These are phyloP conservation scores for Pagrus major DNA, from an alignment of 2,113 vertebrate species.

Conservation along the genomic window DNA sequence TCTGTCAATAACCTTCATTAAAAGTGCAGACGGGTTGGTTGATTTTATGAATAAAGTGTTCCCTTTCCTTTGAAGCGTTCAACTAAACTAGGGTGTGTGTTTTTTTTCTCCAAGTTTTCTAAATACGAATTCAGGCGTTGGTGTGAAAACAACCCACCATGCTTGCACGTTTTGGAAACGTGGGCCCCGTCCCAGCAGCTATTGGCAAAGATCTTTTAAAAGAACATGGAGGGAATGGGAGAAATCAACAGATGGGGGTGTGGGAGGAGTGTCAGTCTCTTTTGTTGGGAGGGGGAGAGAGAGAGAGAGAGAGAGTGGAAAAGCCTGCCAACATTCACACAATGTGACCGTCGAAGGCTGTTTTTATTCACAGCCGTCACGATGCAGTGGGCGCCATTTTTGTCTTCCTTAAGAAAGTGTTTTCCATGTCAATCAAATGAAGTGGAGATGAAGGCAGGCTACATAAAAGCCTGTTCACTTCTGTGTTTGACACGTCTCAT, in stretches of 20 bases:
- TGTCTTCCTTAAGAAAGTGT: conserved; percentile 32
- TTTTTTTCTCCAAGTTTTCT: neutral
- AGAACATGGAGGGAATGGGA: conserved; percentile 63
- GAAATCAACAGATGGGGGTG: conserved; percentile 77
- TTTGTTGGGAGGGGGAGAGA: conserved; percentile 52
- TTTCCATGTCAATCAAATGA: conserved; percentile 47
- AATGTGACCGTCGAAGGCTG: conserved; percentile 42
- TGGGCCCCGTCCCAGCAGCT: conserved; percentile 24
- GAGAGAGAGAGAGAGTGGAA: conserved; percentile 8
- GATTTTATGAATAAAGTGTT: conserved; percentile 10
- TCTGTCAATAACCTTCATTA: conserved; percentile 15
- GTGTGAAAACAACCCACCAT: conserved; percentile 36
- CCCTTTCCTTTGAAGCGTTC: conserved; percentile 9
- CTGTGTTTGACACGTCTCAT: neutral
- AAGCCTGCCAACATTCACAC: conserved; percentile 51
- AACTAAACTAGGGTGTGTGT: neutral
- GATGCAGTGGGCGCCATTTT: conserved; percentile 51
- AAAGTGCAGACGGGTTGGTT: neutral
- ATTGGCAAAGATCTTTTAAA: conserved; percentile 55
- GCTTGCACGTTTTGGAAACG: conserved; percentile 31
- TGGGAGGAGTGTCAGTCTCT: conserved; percentile 71
- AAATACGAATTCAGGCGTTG: conserved; percentile 19
- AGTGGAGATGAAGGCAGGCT: conserved; percentile 3
- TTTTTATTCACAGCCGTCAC: conserved; percentile 64
- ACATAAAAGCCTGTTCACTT: neutral